phyloP scores from a whole-genome alignment of 2,797 vertebrate species.

The Apodemus agrarius region DNA sequence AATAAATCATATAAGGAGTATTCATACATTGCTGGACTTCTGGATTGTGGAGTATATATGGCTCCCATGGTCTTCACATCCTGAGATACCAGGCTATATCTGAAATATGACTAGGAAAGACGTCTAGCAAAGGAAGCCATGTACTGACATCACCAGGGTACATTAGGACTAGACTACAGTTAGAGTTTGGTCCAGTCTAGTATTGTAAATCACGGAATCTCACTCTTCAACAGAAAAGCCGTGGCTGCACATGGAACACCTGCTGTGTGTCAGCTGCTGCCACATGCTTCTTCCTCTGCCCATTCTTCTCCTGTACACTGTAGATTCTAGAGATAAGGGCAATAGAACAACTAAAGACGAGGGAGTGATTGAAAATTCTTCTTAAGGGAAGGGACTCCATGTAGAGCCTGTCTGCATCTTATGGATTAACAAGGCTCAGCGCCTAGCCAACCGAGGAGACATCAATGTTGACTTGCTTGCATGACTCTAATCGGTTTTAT shows the following conservation, averaged over 20 bases:
- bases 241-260: neutral
- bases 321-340: neutral
- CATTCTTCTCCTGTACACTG: neutral
- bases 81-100: slow-evolving; percentile 13
- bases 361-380: neutral
- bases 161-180: neutral
- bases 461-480: no score
- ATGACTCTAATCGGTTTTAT: neutral
- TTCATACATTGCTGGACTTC: neutral
- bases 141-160: no score
- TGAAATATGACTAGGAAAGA: neutral
- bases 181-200: neutral
- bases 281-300: neutral
- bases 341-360: neutral
- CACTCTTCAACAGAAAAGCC: neutral
- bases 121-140: neutral
- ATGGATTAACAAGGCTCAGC: neutral
- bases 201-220: neutral
- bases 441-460: neutral
- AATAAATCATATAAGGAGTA: neutral
- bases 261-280: neutral
- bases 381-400: neutral
- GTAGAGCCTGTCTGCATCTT: neutral
- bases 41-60: neutral
- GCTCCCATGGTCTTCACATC: neutral